phyloP scores from a whole-genome alignment of 2,888 invertebrate genomes.

The Brenthis daphne region DNA sequence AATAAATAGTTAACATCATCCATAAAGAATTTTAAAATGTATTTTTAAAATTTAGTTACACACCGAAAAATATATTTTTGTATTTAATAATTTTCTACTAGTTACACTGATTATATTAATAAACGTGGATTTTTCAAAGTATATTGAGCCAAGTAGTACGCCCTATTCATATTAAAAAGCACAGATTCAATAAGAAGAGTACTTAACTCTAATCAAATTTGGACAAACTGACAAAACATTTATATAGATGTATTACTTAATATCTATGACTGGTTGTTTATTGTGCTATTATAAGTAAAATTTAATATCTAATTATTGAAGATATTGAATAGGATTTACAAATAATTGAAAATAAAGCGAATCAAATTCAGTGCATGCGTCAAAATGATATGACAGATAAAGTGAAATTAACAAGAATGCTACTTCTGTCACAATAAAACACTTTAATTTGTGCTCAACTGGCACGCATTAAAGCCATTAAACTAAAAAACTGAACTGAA shows the following conservation, averaged over 20 bases:
- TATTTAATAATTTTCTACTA: not conserved
- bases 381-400: not conserved
- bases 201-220: no score
- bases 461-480: no score
- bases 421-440: no score
- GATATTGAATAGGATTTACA: not conserved
- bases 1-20: constrained; percentile 2
- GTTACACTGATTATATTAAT: constrained; percentile 1
- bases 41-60: constrained; percentile 2
- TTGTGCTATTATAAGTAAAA: not conserved
- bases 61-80: constrained; percentile 13
- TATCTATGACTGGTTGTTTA: not conserved
- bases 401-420: not conserved
- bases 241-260: not conserved
- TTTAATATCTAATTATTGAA: not conserved
- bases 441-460: no score
- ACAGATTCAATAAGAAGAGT: not conserved
- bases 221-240: not conserved
- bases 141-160: constrained; percentile 1
- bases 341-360: no score
- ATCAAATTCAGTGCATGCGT: no score
- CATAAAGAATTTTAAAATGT: constrained; percentile 1
- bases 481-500: no score
- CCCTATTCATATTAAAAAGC: constrained; percentile 4
- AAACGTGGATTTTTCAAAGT: not conserved